Conservation (phyloP, 2,113 vertebrate species). For the Amphilophus citrinellus region DNA sequence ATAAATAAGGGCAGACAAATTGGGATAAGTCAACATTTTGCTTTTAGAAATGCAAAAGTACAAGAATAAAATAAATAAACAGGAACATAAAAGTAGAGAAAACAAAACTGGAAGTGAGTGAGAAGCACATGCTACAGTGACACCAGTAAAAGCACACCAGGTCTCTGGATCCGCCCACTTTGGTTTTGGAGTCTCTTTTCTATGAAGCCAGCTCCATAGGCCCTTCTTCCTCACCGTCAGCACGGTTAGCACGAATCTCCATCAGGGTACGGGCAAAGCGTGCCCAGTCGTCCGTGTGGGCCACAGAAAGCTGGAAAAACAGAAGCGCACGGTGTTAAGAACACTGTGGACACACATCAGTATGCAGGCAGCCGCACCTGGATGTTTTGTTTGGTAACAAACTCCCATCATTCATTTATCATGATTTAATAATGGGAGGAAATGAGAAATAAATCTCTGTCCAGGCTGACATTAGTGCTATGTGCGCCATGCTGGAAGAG, state of each 20-base stretch:
- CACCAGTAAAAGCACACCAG: constrained; percentile 38
- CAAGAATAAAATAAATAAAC: not conserved
- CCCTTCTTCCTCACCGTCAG: constrained; percentile 93
- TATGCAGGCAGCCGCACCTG: not conserved
- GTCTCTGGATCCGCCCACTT: constrained; percentile 18
- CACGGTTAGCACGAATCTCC: constrained; percentile 95
- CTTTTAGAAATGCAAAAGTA: constrained; percentile 29
- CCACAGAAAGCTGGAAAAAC: constrained; percentile 85
- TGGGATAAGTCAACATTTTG: constrained; percentile 21
- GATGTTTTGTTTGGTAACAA: too few relatives aligned
- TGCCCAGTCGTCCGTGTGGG: constrained; percentile 93
- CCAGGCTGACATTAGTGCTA: not conserved
- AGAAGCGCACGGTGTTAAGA: not conserved
- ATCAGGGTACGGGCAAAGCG: constrained; percentile 92
- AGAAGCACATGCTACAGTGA: constrained; percentile 67
- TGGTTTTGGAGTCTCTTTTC: constrained; percentile 37
- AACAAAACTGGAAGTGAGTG: constrained; percentile 5
- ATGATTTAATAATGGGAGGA: not conserved
- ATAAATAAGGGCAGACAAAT: constrained; percentile 39
- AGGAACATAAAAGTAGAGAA: constrained; percentile 7
- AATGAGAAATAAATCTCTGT: not conserved
- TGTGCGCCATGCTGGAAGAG: not conserved
- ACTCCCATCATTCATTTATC: not conserved
- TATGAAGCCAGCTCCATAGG: constrained; percentile 88
- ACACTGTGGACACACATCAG: too few relatives aligned